Base-by-base conservation (phyloP, 53 echinoderm and acorn worm genomes). In the Holothuria leucospilota region DNA sequence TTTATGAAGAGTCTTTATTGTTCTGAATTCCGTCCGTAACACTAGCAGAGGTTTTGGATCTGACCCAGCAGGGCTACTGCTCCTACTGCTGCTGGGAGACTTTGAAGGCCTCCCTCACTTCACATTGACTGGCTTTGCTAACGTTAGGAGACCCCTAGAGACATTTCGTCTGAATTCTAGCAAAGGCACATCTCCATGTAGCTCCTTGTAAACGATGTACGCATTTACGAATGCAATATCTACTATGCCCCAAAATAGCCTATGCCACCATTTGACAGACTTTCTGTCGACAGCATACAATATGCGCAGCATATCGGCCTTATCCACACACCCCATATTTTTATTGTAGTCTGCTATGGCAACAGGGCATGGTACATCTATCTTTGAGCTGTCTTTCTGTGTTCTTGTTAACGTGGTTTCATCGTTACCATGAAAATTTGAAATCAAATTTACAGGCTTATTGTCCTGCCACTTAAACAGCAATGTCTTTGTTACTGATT, bases 241-340 rank as follows among this genome's bases (percentile, higher is more conserved):
- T 6, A 63, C 8, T 13, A 69, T 69, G 2, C 69, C 69, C 69
- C 69, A 39, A 69, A 69, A 69, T 28, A 69, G 0, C 20, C 71
- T 70, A 5, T 70, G 71, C 71, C 71, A 70, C 71, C 71, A 70
- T 38, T 70, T 70, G 5, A 69, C 20, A 29, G 70, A 69, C 39
- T 69, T 28, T 69, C 70, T 69, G 34, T 29, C 15, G 1, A 69
- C 70, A 29, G 70, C 70, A 69, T 69, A 38, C 6, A 69, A 13
- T 6, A 20, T 39, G 7, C 71, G 71, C 20, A 70, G 5, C 71
- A 70, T 70, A 5, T 34, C 71, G 0, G 41, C 38, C 41, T 70
- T 70, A 13, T 70, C 71, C 0, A 70, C 71, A 12, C 71, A 41
- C 7, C 71, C 71, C 71, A 70, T 70, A 14, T 70, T 70, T 3